These are phyloP conservation scores for Morinoia aosen DNA, from an alignment of 2,888 invertebrate genomes.

Conservation along the genomic window DNA sequence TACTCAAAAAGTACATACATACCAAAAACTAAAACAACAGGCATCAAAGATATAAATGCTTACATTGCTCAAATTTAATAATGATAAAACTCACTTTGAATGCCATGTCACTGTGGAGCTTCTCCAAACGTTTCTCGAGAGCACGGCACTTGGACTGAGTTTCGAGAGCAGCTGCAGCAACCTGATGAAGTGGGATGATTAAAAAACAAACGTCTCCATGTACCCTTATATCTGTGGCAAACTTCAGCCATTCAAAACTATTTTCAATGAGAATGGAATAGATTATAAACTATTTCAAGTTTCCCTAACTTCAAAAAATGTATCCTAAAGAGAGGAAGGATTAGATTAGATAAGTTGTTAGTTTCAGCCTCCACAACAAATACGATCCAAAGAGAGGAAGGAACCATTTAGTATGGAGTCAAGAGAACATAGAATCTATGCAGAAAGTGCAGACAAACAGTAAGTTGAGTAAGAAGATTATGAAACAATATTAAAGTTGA, in stretches of 20 bases:
- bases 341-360: no score
- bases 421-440: no score
- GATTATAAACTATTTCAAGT: neutral
- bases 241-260: neutral
- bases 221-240: neutral
- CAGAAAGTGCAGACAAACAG: no score
- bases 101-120: constrained; percentile 32
- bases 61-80: neutral
- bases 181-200: neutral
- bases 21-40: neutral
- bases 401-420: no score
- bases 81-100: constrained; percentile 29
- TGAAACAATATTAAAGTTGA: no score
- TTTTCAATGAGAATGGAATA: neutral
- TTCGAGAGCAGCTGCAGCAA: constrained; percentile 31
- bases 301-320: no score
- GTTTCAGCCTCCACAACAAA: no score
- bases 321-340: no score
- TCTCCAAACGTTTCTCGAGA: constrained; percentile 38
- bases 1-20: neutral
- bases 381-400: no score
- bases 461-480: no score
- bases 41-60: neutral
- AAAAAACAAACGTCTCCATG: neutral
- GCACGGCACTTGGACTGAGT: neutral